phyloP scores from a whole-genome alignment of 2,113 vertebrate genomes.

The Gopherus flavomarginatus region DNA sequence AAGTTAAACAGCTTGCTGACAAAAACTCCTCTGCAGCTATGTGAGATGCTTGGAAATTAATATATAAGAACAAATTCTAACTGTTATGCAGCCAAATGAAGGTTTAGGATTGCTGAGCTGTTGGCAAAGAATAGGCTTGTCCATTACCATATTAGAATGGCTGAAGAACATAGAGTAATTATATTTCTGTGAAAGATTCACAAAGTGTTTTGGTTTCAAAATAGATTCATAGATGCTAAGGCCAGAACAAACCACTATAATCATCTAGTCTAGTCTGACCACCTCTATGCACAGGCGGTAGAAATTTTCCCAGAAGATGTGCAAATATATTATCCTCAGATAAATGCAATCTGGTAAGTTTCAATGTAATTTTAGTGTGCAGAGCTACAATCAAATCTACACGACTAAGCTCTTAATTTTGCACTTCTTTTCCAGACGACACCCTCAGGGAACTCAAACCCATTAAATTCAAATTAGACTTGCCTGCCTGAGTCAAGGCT shows the following conservation, averaged over 20 bases:
- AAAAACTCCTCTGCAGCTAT: constrained; percentile 24
- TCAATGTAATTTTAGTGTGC: neutral
- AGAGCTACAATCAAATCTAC: neutral
- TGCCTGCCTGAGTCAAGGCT: neutral
- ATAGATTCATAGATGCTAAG: neutral
- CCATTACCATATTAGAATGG: neutral
- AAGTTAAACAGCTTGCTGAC: neutral
- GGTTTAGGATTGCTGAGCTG: neutral
- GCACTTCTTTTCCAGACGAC: neutral
- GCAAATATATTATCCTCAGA: neutral
- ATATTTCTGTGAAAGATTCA: neutral
- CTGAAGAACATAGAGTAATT: neutral
- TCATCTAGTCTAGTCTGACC: neutral
- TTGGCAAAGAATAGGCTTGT: constrained; percentile 6
- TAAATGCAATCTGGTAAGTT: neutral
- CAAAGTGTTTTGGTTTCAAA: constrained; percentile 34
- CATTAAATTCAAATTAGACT: neutral
- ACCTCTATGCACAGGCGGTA: neutral
- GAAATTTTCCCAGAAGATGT: neutral
- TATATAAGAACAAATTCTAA: constrained; percentile 48
- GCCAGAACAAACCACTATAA: neutral
- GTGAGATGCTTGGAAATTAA: constrained; percentile 31
- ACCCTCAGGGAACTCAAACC: neutral
- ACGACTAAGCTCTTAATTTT: neutral
- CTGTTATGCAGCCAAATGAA: neutral